phyloP scores from a whole-genome alignment of 2,113 vertebrate species.

The Hyaena hyaena region DNA sequence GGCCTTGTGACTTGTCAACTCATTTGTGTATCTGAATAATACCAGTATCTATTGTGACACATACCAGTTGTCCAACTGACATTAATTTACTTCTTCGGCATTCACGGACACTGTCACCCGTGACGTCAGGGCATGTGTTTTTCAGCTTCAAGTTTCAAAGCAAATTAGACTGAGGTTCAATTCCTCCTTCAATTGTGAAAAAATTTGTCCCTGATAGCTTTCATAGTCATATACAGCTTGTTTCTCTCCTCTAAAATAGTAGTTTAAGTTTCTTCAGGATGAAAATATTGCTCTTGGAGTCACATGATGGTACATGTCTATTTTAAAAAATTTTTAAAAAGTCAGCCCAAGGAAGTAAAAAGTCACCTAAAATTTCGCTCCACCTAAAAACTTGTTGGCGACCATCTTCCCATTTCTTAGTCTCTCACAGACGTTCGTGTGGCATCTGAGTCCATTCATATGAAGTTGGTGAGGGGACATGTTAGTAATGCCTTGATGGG shows the following conservation, averaged over 20 bases:
- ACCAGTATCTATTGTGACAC: neutral
- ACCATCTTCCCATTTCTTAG: neutral
- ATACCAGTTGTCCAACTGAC: neutral
- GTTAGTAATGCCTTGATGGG: neutral
- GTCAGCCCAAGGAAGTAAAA: neutral
- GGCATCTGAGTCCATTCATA: fast-evolving
- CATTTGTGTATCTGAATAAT: neutral
- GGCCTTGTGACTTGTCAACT: neutral
- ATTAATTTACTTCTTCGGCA: neutral
- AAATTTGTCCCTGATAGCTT: slow-evolving; percentile 22
- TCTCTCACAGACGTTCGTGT: neutral
- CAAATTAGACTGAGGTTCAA: neutral
- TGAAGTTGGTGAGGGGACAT: neutral
- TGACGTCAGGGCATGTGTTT: neutral
- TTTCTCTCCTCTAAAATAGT: neutral
- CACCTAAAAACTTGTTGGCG: neutral
- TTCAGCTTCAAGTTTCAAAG: neutral
- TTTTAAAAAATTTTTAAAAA: neutral
- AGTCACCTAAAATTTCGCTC: neutral
- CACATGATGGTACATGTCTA: neutral
- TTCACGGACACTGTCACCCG: neutral
- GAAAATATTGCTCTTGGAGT: neutral
- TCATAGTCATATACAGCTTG: neutral
- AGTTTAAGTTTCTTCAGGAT: neutral
- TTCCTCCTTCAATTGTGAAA: neutral